phyloP scores from a whole-genome alignment of 2,113 vertebrate genomes.

The Dermatemys mawii region DNA sequence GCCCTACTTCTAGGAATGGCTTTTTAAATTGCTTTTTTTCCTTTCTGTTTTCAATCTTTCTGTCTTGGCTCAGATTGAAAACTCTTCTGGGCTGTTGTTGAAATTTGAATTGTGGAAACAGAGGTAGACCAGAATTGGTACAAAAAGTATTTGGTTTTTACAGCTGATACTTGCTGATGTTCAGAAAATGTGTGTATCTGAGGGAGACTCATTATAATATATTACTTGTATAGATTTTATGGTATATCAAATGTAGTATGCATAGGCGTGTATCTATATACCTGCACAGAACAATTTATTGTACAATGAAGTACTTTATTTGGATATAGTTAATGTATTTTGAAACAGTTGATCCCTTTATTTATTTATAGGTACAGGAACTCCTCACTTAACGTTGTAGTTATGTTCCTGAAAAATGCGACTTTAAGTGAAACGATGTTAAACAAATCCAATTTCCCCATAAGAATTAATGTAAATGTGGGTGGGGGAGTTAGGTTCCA shows the following conservation, averaged over 20 bases:
- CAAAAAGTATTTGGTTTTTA: background rate
- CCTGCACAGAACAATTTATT: background rate
- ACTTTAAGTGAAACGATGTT: no score
- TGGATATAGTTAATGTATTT: background rate
- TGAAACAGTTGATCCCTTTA: no score
- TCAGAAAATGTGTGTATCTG: background rate
- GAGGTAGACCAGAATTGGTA: background rate
- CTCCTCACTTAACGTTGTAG: no score
- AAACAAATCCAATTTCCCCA: no score
- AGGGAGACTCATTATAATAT: background rate
- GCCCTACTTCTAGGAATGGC: background rate
- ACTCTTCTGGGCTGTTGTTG: conserved; percentile 5
- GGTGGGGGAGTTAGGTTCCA: no score
- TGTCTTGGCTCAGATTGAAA: background rate
- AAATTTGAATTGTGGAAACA: background rate
- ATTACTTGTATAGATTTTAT: background rate
- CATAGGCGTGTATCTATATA: background rate
- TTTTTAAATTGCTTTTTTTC: no score
- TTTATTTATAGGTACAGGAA: no score
- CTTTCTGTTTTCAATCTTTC: no score
- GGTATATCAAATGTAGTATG: background rate
- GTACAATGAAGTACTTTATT: background rate
- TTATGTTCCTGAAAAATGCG: no score
- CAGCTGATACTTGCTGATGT: background rate
- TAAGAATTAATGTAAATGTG: no score